Percentiles rank a stretch among this genome's conserved stretches.
phyloP scores from a whole-genome alignment of 1,140 invertebrate species.

The Bombyx mori region DNA sequence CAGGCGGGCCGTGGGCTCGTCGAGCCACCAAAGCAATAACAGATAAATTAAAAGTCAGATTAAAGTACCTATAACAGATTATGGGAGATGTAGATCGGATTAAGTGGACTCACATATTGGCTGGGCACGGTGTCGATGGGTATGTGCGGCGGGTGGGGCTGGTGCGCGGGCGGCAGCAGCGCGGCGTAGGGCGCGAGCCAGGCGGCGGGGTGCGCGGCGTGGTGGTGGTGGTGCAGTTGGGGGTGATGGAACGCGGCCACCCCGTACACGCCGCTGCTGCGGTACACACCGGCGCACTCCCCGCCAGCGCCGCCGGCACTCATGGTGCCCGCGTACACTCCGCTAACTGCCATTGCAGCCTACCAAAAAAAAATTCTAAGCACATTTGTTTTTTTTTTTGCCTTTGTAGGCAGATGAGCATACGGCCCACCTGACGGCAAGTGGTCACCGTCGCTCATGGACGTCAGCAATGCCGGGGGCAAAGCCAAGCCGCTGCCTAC shows the following conservation, averaged over 20 bases:
- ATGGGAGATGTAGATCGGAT: background rate
- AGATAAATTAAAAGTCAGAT: too few relatives aligned
- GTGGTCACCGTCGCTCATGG: too few relatives aligned
- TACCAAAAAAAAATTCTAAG: constrained; percentile 19
- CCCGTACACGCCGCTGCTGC: constrained; percentile 53
- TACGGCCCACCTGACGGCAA: too few relatives aligned
- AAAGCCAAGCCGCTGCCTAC: too few relatives aligned
- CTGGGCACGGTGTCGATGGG: constrained; percentile 65
- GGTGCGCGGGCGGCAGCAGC: constrained; percentile 50
- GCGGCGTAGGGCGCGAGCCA: constrained; percentile 63
- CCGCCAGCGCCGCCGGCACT: constrained; percentile 35
- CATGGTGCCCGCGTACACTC: constrained; percentile 48
- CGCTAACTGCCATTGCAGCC: constrained; percentile 61
- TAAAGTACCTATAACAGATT: too few relatives aligned
- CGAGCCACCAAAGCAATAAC: too few relatives aligned
- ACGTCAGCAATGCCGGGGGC: too few relatives aligned
- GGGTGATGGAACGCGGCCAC: constrained; percentile 53
- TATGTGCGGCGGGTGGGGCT: constrained; percentile 47
- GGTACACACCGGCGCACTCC: constrained; percentile 52
- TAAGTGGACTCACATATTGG: constrained; percentile 56
- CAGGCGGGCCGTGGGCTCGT: too few relatives aligned
- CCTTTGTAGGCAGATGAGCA: too few relatives aligned
- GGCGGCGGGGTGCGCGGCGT: constrained; percentile 44
- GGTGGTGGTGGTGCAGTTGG: constrained; percentile 58
- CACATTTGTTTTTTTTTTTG: too few relatives aligned